These are phyloP conservation scores for Sesamia inferens DNA, from an alignment of 2,888 invertebrate species.

Conservation along the genomic window DNA sequence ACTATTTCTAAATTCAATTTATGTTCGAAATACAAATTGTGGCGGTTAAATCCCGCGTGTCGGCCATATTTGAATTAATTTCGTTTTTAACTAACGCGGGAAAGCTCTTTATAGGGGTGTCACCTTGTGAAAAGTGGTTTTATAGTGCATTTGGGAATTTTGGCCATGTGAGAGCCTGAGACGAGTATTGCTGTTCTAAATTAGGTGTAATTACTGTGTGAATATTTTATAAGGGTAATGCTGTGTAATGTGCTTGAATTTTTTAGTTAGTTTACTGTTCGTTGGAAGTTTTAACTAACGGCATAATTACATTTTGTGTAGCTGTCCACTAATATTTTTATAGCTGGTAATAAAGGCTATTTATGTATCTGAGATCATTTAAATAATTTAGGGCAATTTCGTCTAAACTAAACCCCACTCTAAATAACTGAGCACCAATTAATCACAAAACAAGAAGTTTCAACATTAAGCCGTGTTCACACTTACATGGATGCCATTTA, in stretches of 20 bases:
- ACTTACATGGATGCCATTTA: slow-evolving; percentile 51
- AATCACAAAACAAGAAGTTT: slow-evolving; percentile 52
- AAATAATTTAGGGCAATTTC: background rate
- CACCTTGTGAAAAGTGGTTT: slow-evolving; percentile 75
- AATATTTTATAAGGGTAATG: slow-evolving; percentile 61
- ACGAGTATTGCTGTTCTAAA: slow-evolving; percentile 62
- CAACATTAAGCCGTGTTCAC: slow-evolving; percentile 47
- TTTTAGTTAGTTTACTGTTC: slow-evolving; percentile 35
- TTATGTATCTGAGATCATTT: background rate
- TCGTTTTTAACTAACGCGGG: slow-evolving; percentile 82
- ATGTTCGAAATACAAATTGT: slow-evolving; percentile 84
- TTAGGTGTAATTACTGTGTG: slow-evolving; percentile 65
- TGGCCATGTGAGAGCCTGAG: slow-evolving; percentile 59
- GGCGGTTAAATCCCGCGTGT: slow-evolving; percentile 79
- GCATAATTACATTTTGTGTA: slow-evolving; percentile 3
- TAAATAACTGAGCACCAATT: slow-evolving; percentile 33
- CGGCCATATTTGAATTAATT: slow-evolving; percentile 84
- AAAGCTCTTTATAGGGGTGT: slow-evolving; percentile 76
- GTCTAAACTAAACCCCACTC: background rate
- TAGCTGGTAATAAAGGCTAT: background rate
- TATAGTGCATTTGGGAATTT: slow-evolving; percentile 71
- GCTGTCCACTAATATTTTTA: background rate
- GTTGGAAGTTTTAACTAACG: background rate
- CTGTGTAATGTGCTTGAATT: slow-evolving; percentile 46
- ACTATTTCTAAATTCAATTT: slow-evolving; percentile 84